Evolutionary conservation across 2,113 vertebrate species (phyloP).

Genomic region (Alligator mississippiensis): DNA sequence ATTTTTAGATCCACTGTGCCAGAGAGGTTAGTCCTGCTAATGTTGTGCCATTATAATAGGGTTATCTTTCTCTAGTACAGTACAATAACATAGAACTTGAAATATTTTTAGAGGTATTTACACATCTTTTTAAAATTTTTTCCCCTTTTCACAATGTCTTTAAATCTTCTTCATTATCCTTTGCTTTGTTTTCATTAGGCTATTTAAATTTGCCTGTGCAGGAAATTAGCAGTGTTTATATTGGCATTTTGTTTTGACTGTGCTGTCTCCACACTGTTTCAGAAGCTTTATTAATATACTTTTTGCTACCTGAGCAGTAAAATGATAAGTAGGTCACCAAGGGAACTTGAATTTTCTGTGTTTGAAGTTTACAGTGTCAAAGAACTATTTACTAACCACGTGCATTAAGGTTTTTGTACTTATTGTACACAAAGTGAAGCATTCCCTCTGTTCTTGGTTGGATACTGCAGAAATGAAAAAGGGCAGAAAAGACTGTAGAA

Average conservation of each 20-base stretch:
- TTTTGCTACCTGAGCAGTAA: not conserved
- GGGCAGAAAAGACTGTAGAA: not conserved
- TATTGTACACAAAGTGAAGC: not conserved
- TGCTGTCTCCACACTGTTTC: not conserved
- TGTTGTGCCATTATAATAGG: not conserved
- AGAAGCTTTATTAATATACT: not conserved
- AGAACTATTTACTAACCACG: not conserved
- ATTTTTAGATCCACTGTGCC: slow-evolving; percentile 95
- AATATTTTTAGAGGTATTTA: not conserved
- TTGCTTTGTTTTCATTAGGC: not conserved
- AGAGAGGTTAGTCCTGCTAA: slow-evolving; percentile 84
- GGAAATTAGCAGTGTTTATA: not conserved
- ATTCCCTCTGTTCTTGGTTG: not conserved
- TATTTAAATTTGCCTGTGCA: not conserved
- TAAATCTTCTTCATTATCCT: not conserved
- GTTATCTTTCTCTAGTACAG: not conserved
- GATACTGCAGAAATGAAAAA: not conserved
- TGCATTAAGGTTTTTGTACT: not conserved
- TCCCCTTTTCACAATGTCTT: not conserved
- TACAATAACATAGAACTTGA: not conserved
- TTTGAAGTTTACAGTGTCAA: not conserved
- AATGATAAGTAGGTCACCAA: too few relatives aligned
- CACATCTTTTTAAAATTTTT: not conserved
- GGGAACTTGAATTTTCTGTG: not conserved
- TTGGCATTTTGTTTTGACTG: not conserved